These are phyloP conservation scores for Lasioglossum marginatum DNA, from an alignment of 2,888 invertebrate genomes.

Conservation along the genomic window DNA sequence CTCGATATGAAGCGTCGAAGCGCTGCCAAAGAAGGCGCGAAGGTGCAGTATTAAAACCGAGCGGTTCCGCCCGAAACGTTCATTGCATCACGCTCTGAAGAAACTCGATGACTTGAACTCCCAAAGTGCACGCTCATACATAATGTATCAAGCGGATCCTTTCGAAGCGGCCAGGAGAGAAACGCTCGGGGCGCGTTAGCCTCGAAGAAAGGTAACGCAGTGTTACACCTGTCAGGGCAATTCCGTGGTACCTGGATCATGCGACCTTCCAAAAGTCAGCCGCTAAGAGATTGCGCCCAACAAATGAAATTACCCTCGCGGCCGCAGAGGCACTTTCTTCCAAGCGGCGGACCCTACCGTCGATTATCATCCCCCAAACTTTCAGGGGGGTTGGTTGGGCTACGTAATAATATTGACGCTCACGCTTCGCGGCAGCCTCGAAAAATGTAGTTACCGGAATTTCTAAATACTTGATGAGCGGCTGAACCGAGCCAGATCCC, in stretches of 20 bases:
- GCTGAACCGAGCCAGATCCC: background rate
- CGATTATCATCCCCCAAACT: slow-evolving; percentile 48
- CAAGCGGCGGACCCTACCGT: slow-evolving; percentile 43
- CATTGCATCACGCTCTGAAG: slow-evolving; percentile 9
- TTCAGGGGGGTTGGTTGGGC: slow-evolving; percentile 9
- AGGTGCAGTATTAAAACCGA: slow-evolving; percentile 4
- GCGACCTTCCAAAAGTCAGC: slow-evolving; percentile 72
- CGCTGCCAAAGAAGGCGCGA: background rate
- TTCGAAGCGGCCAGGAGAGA: slow-evolving; percentile 15
- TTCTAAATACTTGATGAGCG: slow-evolving; percentile 41
- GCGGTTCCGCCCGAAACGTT: slow-evolving; percentile 4
- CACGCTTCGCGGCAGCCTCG: slow-evolving; percentile 12
- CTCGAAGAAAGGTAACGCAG: slow-evolving; percentile 67
- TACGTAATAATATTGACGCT: slow-evolving; percentile 46
- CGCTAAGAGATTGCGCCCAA: slow-evolving; percentile 77
- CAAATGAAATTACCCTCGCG: slow-evolving; percentile 75
- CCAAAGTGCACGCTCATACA: slow-evolving; percentile 38
- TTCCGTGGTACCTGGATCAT: slow-evolving; percentile 77
- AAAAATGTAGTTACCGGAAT: slow-evolving; percentile 52
- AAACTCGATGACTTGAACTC: slow-evolving; percentile 28
- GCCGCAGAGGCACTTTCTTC: slow-evolving; percentile 48
- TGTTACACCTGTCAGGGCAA: slow-evolving; percentile 79
- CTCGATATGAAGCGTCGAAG: background rate
- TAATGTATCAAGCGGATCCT: slow-evolving; percentile 49
- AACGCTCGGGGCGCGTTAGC: slow-evolving; percentile 52